Base-by-base conservation (phyloP, 2,113 vertebrate genomes). In the Mus musculus region DNA sequence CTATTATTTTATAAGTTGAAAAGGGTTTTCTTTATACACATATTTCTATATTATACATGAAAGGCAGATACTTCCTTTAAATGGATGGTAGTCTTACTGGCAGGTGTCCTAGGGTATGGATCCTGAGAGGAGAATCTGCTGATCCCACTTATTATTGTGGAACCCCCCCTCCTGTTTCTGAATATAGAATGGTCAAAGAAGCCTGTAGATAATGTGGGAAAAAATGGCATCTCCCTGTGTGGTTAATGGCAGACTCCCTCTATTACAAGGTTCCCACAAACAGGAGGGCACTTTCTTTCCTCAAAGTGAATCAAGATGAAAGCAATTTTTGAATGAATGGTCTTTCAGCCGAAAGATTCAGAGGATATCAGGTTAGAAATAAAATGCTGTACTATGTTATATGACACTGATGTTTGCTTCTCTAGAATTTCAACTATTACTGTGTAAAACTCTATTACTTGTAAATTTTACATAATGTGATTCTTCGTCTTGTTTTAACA, bases 271-370 rank as follows among this genome's bases (percentile, higher is more conserved):
- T 82, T 82, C 30, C 73, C 36, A 88, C 61, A 89, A 89, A 90
- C 13, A 85, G 80, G 13, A 93, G 17, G 39, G 26, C 7, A 93
- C 61, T 92, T 96, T 92, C 33, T 67, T 8, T 92, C 86, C 93
- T 93, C 82, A 93, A 91, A 80, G 20, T 76, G 52, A 92, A 92
- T 93, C 63, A 88, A 94, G 69, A 46, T 65, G 61, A 96, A 65
- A 95, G 19, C 71, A 7, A 8, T 17, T 94, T 96, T 80, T 3
- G 22, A 33, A 54, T 90, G 39, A 95, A 26, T 93, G 39, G 2
- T n/a, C 75, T 63, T 65, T 26, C 52, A 93, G 71, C 59, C 77
- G 33, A 89, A 73, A 28, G 63, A 95, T 52, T 59, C n/a, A 54
- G 77, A 91, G 33, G 65, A 81, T 0, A 93, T 19, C 33, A 84